Conservation (phyloP, 2,888 invertebrate species). For the Leptogaster cylindrica region DNA sequence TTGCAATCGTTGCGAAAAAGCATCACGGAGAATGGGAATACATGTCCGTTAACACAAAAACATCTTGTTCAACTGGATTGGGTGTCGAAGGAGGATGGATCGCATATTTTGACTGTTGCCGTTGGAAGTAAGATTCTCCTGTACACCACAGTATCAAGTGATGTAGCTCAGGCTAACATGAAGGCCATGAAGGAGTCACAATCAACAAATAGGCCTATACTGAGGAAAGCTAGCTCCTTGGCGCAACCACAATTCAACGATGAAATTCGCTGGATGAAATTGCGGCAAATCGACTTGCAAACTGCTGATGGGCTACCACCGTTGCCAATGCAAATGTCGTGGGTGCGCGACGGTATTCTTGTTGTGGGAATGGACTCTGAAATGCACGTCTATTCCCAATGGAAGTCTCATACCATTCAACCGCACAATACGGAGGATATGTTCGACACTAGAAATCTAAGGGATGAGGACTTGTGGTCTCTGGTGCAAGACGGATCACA, state of each 20-base stretch:
- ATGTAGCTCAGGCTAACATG: constrained; percentile 92
- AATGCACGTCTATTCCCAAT: constrained; percentile 99
- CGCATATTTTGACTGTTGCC: constrained; percentile 95
- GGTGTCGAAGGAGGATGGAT: constrained; percentile 99
- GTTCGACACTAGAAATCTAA: constrained; percentile 73
- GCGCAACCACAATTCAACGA: constrained; percentile 89
- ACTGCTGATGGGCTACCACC: constrained; percentile 97
- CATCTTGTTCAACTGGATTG: constrained; percentile 96
- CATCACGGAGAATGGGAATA: constrained; percentile 90
- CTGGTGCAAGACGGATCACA: constrained; percentile 73
- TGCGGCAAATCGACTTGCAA: constrained; percentile 85
- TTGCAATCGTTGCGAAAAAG: constrained; percentile 85
- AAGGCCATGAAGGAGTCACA: constrained; percentile 90
- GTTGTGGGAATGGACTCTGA: constrained; percentile 99
- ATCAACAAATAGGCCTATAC: constrained; percentile 80
- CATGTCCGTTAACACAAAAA: constrained; percentile 88
- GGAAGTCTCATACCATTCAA: constrained; percentile 72
- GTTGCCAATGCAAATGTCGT: constrained; percentile 97
- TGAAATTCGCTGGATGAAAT: constrained; percentile 96
- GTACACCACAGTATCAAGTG: constrained; percentile 92
- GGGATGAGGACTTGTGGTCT: constrained; percentile 72
- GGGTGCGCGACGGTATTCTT: constrained; percentile 97
- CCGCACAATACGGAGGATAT: constrained; percentile 70
- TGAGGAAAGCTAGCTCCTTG: constrained; percentile 89
- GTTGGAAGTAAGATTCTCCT: constrained; percentile 92